phyloP scores from a whole-genome alignment of 2,113 vertebrate species.

The Toxostoma redivivum region DNA sequence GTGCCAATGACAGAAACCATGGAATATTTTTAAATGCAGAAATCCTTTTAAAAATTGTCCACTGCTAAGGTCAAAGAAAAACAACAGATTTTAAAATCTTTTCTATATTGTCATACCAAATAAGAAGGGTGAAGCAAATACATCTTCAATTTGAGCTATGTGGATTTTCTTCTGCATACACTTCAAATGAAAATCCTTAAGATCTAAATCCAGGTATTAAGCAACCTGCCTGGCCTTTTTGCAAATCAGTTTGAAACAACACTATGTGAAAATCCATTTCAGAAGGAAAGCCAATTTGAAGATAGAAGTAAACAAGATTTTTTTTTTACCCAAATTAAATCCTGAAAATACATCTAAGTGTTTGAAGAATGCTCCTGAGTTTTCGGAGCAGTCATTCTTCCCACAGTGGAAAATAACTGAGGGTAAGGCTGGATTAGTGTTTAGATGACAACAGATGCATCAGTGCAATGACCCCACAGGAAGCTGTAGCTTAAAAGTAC shows the following conservation, averaged over 20 bases:
- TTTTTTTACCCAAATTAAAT: neutral
- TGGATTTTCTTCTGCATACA: neutral
- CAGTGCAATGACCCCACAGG: neutral
- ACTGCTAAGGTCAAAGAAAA: neutral
- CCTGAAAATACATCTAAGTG: slow-evolving; percentile 18
- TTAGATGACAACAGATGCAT: neutral
- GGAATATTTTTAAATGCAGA: slow-evolving; percentile 25
- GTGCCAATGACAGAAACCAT: slow-evolving; percentile 58
- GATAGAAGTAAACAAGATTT: neutral
- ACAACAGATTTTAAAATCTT: neutral
- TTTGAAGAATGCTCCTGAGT: neutral
- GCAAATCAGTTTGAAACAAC: slow-evolving; percentile 20
- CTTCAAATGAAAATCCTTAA: neutral
- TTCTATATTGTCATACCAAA: slow-evolving; percentile 22
- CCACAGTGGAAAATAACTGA: neutral
- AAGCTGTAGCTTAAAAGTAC: neutral
- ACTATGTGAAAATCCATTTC: slow-evolving; percentile 23
- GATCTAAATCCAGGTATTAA: neutral
- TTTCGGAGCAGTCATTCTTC: neutral
- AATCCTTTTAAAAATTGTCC: neutral
- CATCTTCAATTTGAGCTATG: slow-evolving; percentile 23
- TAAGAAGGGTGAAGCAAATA: slow-evolving; percentile 1
- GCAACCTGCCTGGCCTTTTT: slow-evolving; percentile 30
- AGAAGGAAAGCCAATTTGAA: neutral
- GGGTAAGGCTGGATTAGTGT: neutral